Evolutionary conservation across 2,113 vertebrate genomes (phyloP).

Genomic region (Catharus bicknelli): DNA sequence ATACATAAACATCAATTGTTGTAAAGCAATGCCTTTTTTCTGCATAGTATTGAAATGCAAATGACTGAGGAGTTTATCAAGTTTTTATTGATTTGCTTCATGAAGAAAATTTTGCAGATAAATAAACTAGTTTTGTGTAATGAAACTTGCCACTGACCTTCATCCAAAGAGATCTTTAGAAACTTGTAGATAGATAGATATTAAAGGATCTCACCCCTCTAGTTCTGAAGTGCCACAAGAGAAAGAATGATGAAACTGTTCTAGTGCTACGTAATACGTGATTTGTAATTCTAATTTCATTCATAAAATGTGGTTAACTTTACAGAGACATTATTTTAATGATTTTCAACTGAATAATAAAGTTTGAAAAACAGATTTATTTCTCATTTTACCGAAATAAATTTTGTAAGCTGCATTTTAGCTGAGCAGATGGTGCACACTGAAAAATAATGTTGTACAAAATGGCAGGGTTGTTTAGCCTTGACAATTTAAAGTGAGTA

Average conservation of each 20-base stretch:
- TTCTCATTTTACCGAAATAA: background rate
- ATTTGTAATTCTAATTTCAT: background rate
- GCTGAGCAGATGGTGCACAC: background rate
- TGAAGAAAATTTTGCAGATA: background rate
- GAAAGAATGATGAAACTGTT: background rate
- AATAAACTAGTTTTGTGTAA: background rate
- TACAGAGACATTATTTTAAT: background rate
- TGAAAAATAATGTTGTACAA: background rate
- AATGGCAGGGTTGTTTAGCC: background rate
- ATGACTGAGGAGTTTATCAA: background rate
- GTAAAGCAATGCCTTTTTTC: background rate
- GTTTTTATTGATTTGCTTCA: background rate
- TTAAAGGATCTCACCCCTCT: background rate
- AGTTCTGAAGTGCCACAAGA: background rate
- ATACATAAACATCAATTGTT: background rate
- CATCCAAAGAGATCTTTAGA: background rate
- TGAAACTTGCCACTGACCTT: background rate
- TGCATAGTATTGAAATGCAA: background rate
- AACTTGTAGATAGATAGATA: background rate
- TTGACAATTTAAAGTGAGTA: background rate
- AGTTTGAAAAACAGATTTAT: background rate
- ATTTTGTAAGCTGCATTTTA: background rate
- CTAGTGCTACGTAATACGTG: fast-evolving
- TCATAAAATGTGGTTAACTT: background rate
- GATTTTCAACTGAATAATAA: slow-evolving; percentile 1